Evolutionary conservation across 2,888 invertebrate species (phyloP), one percentile per base, ranked within the genome.

Genomic region (Stenodera caucasica): DNA sequence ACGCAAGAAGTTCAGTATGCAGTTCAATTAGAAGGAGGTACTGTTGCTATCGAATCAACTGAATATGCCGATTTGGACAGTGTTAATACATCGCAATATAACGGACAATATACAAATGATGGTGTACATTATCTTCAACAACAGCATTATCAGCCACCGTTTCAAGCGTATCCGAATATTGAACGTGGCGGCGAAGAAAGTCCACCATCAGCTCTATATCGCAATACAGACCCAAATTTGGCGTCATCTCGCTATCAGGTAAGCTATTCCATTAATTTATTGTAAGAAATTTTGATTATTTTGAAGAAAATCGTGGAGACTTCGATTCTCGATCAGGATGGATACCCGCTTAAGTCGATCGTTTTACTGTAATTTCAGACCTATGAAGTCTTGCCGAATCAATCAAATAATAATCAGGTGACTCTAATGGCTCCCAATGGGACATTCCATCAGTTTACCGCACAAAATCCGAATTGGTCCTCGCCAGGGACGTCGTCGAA

Each of bases 21-120:
- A 15, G 37, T 37, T 15, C 37, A 37, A 37, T 37, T 37, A 15
- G 15, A 49, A 49, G 18, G 55, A 23, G 35, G 50, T 50, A 55
- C 54, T 26, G 50, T 56, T 12, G 53, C 63, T 2, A 56, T 63
- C 11, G 71, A 72, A 50, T 78, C 81, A 61, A 78, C 78, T 73
- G 66, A 88, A 84, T 88, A 88, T 70, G 86, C 88, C 0, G 86
- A 86, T 67, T 77, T 89, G 64, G 87, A 88, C 74, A 86, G 87
- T 1, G 88, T 88, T 2, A 83, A 85, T 4, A 82, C 86, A 8
- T 80, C 84, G 18, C 82, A 80, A 15, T 73, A 80, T 6, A 67
- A 72, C 49, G 73, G 70, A 15, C 72, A 67, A 12, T 73, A 74
- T 30, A 60, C 71, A 0, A 63, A 63, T 8, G 75, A 77, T 51